Evolutionary conservation across 1,140 invertebrate species (phyloP), one percentile per base, ranked within the genome.

Genomic region (honey bee (Apis mellifera)): DNA sequence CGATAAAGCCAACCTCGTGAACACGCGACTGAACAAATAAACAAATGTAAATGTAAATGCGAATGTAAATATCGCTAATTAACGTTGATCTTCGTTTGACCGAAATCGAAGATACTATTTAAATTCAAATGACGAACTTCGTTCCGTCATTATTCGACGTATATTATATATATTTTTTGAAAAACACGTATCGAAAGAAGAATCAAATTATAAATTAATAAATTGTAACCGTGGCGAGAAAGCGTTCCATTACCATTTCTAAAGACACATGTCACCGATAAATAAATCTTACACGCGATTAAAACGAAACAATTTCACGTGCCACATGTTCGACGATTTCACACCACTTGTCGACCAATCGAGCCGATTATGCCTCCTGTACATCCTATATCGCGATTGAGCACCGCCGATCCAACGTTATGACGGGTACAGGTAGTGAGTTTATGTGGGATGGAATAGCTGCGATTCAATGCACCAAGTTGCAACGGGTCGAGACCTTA

Each of bases 401-500:
- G 59, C 60, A 82, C 21, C 21, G 54, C 19, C 59, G 21, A 78
- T 57, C 66, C 13, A 82, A 23, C 66, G 52, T 78, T 82, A 78
- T 64, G 65, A 82, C 57, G 81, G 78, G 78, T 76, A 82, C 73
- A 82, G 71, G 54, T 82, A 82, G 72, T 68, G 68, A 68, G 72
- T 76, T 86, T 86, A 83, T 86, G 70, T 78, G 85, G 75, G 80
- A 62, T 77, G 69, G 83, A 81, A 83, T 84, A 84, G 73, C 81
- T 57, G 48, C 65, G 83, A 82, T 82, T 66, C 77, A 82, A 86
- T 84, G 75, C 82, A 78, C 82, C 82, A 74, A 77, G 85, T 59
- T 80, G 72, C 85, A 55, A 48, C 86, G 26, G 85, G 85, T 87
- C 85, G 82, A 70, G 82, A 86, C 82, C 86, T 84, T 87, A 87